These are phyloP conservation scores for Anableps anableps DNA, from an alignment of 2,797 vertebrate genomes.

Conservation along the genomic window DNA sequence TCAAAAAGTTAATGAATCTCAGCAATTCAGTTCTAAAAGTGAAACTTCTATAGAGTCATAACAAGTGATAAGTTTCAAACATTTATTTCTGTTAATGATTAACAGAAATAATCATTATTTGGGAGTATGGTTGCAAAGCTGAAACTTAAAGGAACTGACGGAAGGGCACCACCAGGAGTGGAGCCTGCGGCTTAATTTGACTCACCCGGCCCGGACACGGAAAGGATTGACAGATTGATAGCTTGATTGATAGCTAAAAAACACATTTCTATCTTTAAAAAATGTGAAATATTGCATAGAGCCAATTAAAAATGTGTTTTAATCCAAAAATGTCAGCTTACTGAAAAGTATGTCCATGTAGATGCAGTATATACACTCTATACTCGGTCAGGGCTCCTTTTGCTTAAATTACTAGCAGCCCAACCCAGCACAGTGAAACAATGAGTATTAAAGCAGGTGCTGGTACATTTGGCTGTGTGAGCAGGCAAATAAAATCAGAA, in stretches of 20 bases:
- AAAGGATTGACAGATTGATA: no score
- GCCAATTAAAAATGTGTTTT: background rate
- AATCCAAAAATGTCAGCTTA: background rate
- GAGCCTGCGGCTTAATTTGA: no score
- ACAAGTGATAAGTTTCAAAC: background rate
- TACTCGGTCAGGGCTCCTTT: background rate
- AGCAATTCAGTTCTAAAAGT: background rate
- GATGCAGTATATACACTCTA: background rate
- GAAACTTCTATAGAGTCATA: background rate
- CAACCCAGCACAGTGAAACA: background rate
- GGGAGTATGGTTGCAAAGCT: background rate
- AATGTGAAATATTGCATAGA: background rate
- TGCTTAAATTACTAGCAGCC: background rate
- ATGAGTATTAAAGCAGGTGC: background rate
- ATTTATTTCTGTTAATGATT: background rate
- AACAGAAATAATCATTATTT: no score
- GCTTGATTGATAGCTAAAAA: no score
- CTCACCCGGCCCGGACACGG: no score
- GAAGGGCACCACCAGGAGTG: no score
- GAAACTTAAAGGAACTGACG: no score
- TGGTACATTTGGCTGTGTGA: background rate
- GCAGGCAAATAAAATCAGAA: background rate
- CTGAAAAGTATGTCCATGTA: background rate
- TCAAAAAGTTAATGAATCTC: conserved; percentile 1
- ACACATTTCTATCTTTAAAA: background rate